These are phyloP conservation scores for Melanotaenia boesemani DNA, from an alignment of 2,797 vertebrate species.

Conservation along the genomic window DNA sequence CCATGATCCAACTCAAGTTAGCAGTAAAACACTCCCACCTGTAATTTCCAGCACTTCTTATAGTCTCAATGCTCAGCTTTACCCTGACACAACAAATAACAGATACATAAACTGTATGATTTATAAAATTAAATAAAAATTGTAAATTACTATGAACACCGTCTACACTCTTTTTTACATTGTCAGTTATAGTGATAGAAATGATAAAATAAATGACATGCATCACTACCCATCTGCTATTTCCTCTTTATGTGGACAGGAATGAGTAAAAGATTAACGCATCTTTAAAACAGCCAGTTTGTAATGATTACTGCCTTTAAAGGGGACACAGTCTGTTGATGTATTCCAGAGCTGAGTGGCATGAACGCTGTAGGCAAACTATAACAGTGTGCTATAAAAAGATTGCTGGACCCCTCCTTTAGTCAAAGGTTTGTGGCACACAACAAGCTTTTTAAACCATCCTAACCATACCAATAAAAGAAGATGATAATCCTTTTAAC, in stretches of 20 bases:
- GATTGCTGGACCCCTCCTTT: background rate
- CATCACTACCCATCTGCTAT: background rate
- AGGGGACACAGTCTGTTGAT: background rate
- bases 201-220: background rate
- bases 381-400: background rate
- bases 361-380: background rate
- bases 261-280: constrained; percentile 7
- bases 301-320: background rate
- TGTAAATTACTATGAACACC: too few relatives aligned
- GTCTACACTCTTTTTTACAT: background rate
- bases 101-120: background rate
- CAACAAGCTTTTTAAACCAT: background rate
- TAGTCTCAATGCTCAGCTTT: background rate
- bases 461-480: background rate
- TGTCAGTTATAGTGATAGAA: background rate
- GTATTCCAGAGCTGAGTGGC: background rate
- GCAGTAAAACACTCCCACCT: constrained; percentile 2
- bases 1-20: constrained; percentile 81
- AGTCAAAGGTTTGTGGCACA: background rate
- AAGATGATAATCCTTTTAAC: background rate
- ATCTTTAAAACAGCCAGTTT: background rate
- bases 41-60: background rate
- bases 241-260: background rate
- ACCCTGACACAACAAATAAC: background rate
- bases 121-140: too few relatives aligned